phyloP scores from a whole-genome alignment of 2,113 vertebrate genomes.

The Macrotus californicus region DNA sequence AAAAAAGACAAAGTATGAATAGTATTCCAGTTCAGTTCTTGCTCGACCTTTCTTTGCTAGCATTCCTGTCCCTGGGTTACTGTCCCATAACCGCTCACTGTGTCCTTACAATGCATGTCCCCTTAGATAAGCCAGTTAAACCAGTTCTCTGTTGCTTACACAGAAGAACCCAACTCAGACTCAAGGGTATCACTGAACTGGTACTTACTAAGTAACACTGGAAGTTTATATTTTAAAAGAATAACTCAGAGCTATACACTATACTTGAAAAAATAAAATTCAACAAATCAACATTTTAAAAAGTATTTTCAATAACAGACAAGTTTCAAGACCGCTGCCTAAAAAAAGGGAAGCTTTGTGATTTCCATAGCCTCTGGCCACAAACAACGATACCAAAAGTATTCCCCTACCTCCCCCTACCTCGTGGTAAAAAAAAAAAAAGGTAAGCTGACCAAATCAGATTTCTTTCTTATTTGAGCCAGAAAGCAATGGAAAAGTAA shows the following conservation, averaged over 20 bases:
- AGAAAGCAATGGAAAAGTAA: neutral
- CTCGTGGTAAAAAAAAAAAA: neutral
- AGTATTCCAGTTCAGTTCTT: neutral
- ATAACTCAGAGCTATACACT: neutral
- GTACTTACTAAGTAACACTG: neutral
- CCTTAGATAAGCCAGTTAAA: neutral
- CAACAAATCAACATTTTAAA: neutral
- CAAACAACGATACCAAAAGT: neutral
- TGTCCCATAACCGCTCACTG: neutral
- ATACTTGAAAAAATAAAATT: neutral
- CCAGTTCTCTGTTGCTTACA: neutral
- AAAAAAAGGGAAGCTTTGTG: neutral
- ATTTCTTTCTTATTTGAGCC: neutral
- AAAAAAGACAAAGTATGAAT: neutral
- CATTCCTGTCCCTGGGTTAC: neutral
- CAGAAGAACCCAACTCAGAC: neutral
- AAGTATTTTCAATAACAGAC: neutral
- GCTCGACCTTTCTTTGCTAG: neutral
- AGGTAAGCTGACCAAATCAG: neutral
- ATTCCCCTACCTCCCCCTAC: neutral
- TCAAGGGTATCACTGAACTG: neutral
- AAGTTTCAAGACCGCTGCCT: neutral
- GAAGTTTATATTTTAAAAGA: neutral
- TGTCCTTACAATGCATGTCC: neutral
- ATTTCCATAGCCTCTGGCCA: neutral